phyloP scores from a whole-genome alignment of 2,888 invertebrate species.

The Ochropacha duplaris region DNA sequence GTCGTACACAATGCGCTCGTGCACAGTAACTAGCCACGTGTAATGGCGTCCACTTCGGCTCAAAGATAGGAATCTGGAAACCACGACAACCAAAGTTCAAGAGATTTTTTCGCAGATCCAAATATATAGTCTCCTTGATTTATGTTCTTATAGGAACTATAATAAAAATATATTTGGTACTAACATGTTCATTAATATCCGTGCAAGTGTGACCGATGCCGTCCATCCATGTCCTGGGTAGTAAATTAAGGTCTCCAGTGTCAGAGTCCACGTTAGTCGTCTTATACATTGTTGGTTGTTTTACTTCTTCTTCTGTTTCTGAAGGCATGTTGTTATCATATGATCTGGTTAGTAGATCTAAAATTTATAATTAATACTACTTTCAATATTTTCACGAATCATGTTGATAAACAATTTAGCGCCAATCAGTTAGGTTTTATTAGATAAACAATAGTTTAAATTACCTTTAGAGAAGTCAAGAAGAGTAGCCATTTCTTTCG shows the following conservation, averaged over 20 bases:
- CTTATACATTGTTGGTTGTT: constrained; percentile 48
- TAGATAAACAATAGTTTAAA: neutral
- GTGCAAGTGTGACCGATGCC: constrained; percentile 74
- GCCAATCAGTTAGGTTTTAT: too few species aligned
- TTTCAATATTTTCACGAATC: too few species aligned
- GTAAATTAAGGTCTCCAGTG: constrained; percentile 45
- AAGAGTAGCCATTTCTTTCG: constrained; percentile 41
- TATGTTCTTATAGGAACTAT: too few species aligned
- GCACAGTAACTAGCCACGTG: constrained; percentile 79
- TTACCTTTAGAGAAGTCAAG: constrained; percentile 40
- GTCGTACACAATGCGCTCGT: constrained; percentile 35
- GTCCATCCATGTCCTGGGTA: constrained; percentile 73
- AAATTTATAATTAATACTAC: too few species aligned
- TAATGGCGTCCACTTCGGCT: constrained; percentile 79
- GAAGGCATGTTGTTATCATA: constrained; percentile 65
- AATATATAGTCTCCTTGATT: too few species aligned
- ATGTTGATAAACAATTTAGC: too few species aligned
- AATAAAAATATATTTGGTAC: neutral
- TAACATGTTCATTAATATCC: constrained; percentile 61
- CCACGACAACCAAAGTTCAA: too few species aligned
- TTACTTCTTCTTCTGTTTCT: constrained; percentile 69
- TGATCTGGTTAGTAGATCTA: constrained; percentile 43
- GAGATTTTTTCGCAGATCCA: too few species aligned
- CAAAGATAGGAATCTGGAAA: constrained; percentile 56
- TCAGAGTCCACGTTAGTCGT: constrained; percentile 67